phyloP scores from a whole-genome alignment of 1,140 invertebrate genomes.

The Antheraea pernyi region DNA sequence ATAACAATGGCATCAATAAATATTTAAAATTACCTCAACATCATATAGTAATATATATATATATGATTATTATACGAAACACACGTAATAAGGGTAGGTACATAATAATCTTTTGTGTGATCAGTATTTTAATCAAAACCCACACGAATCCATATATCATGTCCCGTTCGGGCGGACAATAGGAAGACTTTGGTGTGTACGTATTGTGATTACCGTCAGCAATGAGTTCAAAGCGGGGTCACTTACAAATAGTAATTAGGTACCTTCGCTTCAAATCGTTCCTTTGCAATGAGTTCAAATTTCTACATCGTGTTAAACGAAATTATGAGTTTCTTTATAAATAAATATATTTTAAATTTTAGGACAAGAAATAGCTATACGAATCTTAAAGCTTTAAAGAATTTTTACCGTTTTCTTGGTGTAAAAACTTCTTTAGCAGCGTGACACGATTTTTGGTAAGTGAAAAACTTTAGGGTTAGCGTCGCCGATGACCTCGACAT shows the following conservation, averaged over 20 bases:
- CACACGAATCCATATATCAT: constrained; percentile 33
- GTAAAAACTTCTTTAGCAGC: too few species aligned
- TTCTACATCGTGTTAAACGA: not conserved
- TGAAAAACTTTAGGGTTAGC: too few species aligned
- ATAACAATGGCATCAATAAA: too few species aligned
- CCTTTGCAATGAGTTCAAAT: constrained; percentile 14
- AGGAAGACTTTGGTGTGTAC: constrained; percentile 22
- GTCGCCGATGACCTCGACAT: too few species aligned
- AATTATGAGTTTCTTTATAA: too few species aligned
- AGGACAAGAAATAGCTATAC: too few species aligned
- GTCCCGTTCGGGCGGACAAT: constrained; percentile 32
- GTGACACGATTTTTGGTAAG: too few species aligned
- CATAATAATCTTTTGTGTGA: not conserved
- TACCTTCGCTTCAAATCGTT: constrained; percentile 12
- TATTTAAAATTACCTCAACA: too few species aligned
- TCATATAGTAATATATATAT: too few species aligned
- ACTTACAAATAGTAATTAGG: constrained; percentile 36
- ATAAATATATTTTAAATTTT: too few species aligned
- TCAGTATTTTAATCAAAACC: constrained; percentile 11
- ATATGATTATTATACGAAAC: not conserved
- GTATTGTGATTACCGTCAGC: constrained; percentile 35
- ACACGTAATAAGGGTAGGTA: not conserved
- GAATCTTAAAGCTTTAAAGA: too few species aligned
- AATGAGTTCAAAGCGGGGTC: constrained; percentile 23
- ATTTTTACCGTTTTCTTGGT: too few species aligned